Evolutionary conservation across 2,113 vertebrate species (phyloP), one percentile per base, ranked within the genome.

Genomic region (Ivindomyrus marchei): DNA sequence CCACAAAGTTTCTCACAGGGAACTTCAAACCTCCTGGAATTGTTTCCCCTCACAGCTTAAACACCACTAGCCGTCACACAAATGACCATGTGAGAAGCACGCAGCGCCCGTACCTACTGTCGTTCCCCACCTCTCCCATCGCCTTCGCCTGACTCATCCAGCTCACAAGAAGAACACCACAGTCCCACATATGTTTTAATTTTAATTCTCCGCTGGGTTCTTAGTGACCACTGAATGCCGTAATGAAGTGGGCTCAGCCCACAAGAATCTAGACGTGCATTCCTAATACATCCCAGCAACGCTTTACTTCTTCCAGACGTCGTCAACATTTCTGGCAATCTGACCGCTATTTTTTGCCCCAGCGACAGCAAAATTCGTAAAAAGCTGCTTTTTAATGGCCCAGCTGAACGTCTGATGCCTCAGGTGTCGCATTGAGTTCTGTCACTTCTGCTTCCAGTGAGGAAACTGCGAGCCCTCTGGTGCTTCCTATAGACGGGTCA

Each of bases 211-310:
- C 84, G 90, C 39, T 84, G 89, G 85, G 70, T 90, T 87, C 62
- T 74, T 46, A 36, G 84, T 91, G 90, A 92, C 93, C 45, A 5
- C 93, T 50, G 83, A 94, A 95, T 93, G 93, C 93, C 92, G 85
- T 92, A 93, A 94, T 94, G 90, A 93, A 92, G 94, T 86, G 91
- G 91, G 90, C 93, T 94, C 95, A 93, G 46, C 93, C 94, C 93
- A 88, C 91, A 92, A 92, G 83, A 93, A 90, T 88, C 91, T 86
- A 92, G 93, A 92, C 77, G 91, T 91, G 93, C 49, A 89, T 86
- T 91, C 88, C 91, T 91, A 94, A 94, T 93, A 93, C 85, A 53
- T 56, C 45, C 21, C 39, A 90, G 85, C 88, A 87, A 36, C 11
- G 56, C 91, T 89, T 92, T 85, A 89, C 91, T 92, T 92, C 88